Evolutionary conservation across 2,797 vertebrate species (phyloP).

Genomic region (Sebastes iracundus): DNA sequence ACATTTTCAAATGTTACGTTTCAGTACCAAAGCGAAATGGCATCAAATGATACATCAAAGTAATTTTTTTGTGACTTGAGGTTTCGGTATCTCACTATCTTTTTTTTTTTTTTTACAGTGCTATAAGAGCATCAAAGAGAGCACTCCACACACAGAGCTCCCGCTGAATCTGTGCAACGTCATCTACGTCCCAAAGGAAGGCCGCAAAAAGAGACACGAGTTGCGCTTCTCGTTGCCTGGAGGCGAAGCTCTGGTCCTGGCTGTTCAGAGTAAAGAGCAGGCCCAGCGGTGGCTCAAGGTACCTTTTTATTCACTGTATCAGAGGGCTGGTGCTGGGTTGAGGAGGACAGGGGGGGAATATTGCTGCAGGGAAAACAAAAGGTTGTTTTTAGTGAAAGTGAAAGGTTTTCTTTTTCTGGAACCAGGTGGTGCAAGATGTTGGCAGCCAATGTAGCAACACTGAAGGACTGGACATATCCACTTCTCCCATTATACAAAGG

Average conservation of each 20-base stretch:
- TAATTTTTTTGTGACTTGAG: not conserved
- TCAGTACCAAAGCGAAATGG: not conserved
- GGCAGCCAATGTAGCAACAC: conserved; percentile 80
- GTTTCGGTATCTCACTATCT: not conserved
- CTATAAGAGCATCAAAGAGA: conserved; percentile 97
- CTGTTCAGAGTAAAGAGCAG: conserved; percentile 96
- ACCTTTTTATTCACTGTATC: conserved; percentile 12
- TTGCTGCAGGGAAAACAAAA: not conserved
- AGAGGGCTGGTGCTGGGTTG: not conserved
- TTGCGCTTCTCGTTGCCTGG: conserved; percentile 92
- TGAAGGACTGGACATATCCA: conserved; percentile 80
- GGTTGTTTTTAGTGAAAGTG: not conserved
- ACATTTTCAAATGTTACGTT: not conserved
- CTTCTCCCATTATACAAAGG: conserved; percentile 89
- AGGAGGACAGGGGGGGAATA: not conserved
- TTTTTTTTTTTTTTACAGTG: conserved; percentile 80
- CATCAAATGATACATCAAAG: not conserved
- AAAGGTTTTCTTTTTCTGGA: conserved; percentile 9
- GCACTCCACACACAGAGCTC: conserved; percentile 89
- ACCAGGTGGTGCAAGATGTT: conserved; percentile 92
- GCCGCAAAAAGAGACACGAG: conserved; percentile 96
- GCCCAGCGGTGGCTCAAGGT: conserved; percentile 98
- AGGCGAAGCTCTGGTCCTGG: conserved; percentile 91
- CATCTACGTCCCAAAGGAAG: conserved; percentile 94
- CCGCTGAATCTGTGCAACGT: conserved; percentile 88